Conservation (phyloP, 37 sponge, comb jelly and placozoan species). For the Corticium candelabrum region DNA sequence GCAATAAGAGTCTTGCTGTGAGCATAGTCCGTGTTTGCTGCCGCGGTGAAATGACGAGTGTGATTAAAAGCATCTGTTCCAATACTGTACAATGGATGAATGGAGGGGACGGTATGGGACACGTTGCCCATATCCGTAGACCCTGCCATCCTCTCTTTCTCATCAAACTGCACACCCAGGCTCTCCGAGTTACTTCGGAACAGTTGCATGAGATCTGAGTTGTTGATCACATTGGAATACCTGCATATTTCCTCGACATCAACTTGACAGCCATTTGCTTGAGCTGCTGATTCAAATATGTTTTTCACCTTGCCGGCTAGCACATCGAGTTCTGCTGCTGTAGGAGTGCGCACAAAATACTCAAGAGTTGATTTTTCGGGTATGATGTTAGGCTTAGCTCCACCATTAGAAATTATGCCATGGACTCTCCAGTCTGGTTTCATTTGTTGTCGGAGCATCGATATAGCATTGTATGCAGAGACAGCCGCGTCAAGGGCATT, state of each 20-base stretch:
- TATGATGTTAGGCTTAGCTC: slow-evolving; percentile 70
- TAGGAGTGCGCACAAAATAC: slow-evolving; percentile 50
- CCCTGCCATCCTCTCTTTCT: slow-evolving; percentile 7
- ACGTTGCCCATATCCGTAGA: slow-evolving; percentile 97
- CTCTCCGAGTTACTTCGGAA: slow-evolving; percentile 27
- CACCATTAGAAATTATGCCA: slow-evolving; percentile 74
- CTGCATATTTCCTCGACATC: slow-evolving; percentile 13
- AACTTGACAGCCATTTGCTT: slow-evolving; percentile 61
- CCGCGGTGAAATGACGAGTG: slow-evolving; percentile 44
- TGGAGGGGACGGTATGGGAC: slow-evolving; percentile 62
- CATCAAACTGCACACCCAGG: slow-evolving; percentile 8
- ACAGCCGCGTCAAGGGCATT: slow-evolving; percentile 94
- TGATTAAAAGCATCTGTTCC: slow-evolving; percentile 43
- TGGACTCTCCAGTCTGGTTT: slow-evolving; percentile 82
- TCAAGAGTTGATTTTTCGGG: slow-evolving; percentile 41
- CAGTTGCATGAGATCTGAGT: slow-evolving; percentile 23
- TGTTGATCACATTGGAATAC: slow-evolving; percentile 46
- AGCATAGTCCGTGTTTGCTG: slow-evolving; percentile 29
- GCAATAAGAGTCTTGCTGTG: slow-evolving; percentile 35
- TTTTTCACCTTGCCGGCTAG: slow-evolving; percentile 27
- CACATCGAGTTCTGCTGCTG: slow-evolving; percentile 26
- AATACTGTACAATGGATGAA: slow-evolving; percentile 65
- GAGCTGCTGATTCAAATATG: slow-evolving; percentile 62
- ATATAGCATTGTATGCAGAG: slow-evolving; percentile 73
- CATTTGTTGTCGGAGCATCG: slow-evolving; percentile 74